Evolutionary conservation across 2,113 vertebrate species (phyloP).

Genomic region (Cygnus buccinator): DNA sequence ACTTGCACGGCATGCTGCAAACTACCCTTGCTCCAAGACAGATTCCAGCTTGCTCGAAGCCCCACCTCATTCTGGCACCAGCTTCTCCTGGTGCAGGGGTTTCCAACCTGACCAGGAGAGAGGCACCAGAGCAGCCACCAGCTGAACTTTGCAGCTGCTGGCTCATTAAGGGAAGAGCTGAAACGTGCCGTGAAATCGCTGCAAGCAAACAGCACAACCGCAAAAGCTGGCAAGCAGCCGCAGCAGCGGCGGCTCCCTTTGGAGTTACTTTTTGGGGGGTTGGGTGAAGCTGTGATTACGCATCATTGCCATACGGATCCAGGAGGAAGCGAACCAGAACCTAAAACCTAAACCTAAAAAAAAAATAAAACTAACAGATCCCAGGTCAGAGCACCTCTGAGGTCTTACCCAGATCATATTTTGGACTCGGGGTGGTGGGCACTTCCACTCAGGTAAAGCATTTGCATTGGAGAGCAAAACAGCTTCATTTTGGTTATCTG

Average conservation of each 20-base stretch:
- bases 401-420: neutral
- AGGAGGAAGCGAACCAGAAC: neutral
- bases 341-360: neutral
- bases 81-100: fast-evolving
- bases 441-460: neutral
- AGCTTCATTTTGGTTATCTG: neutral
- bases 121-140: neutral
- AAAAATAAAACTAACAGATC: too few relatives aligned
- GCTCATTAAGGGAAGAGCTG: fast-evolving
- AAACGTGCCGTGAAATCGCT: neutral
- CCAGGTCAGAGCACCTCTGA: neutral
- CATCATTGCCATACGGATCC: fast-evolving
- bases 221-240: neutral
- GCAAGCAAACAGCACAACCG: neutral
- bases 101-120: neutral
- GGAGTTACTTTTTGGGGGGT: neutral
- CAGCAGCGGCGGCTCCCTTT: neutral
- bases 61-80: neutral
- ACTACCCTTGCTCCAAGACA: neutral
- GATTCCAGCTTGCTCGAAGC: neutral
- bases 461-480: neutral
- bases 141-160: neutral
- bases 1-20: neutral
- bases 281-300: neutral
- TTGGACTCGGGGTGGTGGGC: neutral